Conservation (phyloP, 2,888 invertebrate species). For the Himalopsyche kuldschensis region DNA sequence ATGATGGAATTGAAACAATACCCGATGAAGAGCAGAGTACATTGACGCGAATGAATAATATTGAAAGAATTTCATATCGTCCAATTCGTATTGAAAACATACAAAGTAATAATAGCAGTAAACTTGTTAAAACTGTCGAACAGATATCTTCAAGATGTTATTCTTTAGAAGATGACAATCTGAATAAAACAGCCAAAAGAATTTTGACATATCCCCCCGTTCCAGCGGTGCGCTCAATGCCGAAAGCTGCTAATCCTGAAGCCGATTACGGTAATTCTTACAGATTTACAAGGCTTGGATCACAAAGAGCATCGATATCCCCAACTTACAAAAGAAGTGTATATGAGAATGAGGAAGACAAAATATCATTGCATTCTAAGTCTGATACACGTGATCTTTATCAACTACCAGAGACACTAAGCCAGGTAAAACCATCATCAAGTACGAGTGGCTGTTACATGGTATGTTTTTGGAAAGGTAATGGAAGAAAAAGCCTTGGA, state of each 20-base stretch:
- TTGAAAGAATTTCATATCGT: conserved; percentile 49
- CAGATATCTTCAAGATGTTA: conserved; percentile 31
- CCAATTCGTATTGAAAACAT: conserved; percentile 49
- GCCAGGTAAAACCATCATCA: conserved; percentile 1
- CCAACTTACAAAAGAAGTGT: neutral
- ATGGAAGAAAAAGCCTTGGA: conserved; percentile 81
- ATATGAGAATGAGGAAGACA: neutral
- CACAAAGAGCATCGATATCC: conserved; percentile 22
- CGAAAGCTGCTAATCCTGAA: neutral
- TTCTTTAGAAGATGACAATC: conserved; percentile 6
- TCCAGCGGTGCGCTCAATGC: conserved; percentile 36
- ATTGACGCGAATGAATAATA: conserved; percentile 12
- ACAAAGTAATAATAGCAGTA: conserved; percentile 9
- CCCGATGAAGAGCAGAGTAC: conserved; percentile 23
- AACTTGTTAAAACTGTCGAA: conserved; percentile 35
- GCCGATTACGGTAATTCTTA: neutral
- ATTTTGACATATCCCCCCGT: conserved; percentile 41
- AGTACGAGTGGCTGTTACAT: conserved; percentile 46
- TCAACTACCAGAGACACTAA: neutral
- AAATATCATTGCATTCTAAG: neutral
- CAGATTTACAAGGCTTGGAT: conserved; percentile 20
- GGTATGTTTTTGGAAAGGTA: conserved; percentile 78
- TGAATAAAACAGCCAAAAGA: neutral
- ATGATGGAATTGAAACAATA: conserved; percentile 55
- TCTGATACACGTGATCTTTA: neutral